Evolutionary conservation across 2,888 invertebrate species (phyloP), one percentile per base, ranked within the genome.

Genomic region (Isoperla grammatica): DNA sequence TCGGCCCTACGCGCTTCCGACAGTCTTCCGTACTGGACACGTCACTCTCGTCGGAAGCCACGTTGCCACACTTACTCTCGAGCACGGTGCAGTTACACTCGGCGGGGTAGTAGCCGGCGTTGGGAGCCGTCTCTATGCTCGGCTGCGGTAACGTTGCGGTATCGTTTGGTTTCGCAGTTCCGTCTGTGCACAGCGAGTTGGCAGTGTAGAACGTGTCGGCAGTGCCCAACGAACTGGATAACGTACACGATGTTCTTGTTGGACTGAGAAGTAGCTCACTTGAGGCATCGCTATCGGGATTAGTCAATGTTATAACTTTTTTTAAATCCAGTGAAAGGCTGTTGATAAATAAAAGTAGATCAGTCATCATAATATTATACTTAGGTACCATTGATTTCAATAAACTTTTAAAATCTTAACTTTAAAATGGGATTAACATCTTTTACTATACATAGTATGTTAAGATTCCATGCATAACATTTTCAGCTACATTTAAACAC

Each of bases 201-300:
- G 89, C 88, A 17, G 89, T 88, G 74, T 88, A 88, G 75, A 86
- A 90, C 1, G 87, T 85, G 68, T 86, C 87, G 63, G 81, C 83
- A 57, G 83, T 77, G 17, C 76, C 78, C 13, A 73, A 61, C 0
- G 63, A 61, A 19, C 63, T 61, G 19, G 61, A 60, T 9, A 56
- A 15, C 3, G 61, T 60, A 13, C 19, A 15, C 13, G 61, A 42
- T 19, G 20, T 12, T 37, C 39, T n/a, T 3, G 55, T 17, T 19
- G 46, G 40, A 37, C 46, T 48, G 2, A 23, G 23, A 6, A 40
- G 22, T 15, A 50, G 22, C 11, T 42, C 54, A 22, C 53, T 43
- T 13, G 63, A 63, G 15, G 70, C 71, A 29, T 66, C 69, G 43
- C 67, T 69, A 1, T 68, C 65, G 0, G 70, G 68, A 50, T 63